phyloP scores from a whole-genome alignment of 2,888 invertebrate genomes.

The Candidula unifasciata region DNA sequence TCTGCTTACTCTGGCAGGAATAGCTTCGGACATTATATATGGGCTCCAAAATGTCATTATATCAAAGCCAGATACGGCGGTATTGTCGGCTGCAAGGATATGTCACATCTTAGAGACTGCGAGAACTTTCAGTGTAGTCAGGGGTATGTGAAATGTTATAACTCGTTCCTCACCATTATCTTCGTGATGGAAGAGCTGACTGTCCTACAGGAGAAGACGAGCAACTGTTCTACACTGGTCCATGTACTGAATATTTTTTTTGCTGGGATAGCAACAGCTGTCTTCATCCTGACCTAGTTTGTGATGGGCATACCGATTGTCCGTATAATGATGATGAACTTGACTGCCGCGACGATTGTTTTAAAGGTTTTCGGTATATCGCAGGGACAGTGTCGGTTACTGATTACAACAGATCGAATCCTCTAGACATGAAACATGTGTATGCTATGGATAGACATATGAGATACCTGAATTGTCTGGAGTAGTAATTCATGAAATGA shows the following conservation, averaged over 20 bases:
- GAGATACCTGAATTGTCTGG: background rate
- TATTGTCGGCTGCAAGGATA: no score
- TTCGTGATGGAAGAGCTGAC: no score
- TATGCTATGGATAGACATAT: background rate
- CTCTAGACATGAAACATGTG: no score
- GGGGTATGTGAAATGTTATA: background rate
- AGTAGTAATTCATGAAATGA: background rate
- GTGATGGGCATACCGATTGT: conserved; percentile 11
- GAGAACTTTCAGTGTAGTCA: background rate
- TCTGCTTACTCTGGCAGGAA: no score
- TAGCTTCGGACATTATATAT: no score
- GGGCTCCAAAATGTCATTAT: no score
- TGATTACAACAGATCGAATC: background rate
- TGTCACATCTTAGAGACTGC: no score
- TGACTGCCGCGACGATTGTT: background rate
- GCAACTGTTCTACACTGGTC: no score
- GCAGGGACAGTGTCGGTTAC: background rate
- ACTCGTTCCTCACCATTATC: no score
- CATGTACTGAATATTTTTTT: background rate
- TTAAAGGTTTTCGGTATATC: background rate
- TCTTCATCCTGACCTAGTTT: conserved; percentile 25
- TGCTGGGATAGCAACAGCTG: background rate
- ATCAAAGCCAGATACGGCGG: no score
- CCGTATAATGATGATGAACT: background rate
- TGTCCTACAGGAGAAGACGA: no score